Percentiles rank a stretch among this genome's conserved stretches.
These are phyloP conservation scores for Buteo buteo DNA, from an alignment of 2,113 vertebrate genomes.

Conservation along the genomic window DNA sequence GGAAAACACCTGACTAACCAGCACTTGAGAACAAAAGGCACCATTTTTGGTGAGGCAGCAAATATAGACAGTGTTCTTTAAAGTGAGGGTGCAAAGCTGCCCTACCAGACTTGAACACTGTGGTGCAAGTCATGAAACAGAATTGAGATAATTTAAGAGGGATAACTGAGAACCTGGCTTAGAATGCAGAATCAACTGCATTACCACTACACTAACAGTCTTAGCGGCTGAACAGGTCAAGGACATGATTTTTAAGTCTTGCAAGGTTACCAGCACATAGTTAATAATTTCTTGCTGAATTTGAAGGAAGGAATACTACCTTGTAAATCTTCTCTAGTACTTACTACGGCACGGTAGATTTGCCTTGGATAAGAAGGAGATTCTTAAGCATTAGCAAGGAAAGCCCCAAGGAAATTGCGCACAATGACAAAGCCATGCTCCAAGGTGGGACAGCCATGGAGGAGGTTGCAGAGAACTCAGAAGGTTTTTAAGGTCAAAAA, in stretches of 20 bases:
- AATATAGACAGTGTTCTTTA: neutral
- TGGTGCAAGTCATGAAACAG: neutral
- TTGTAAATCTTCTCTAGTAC: neutral
- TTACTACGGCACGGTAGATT: neutral
- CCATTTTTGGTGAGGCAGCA: neutral
- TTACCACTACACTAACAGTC: neutral
- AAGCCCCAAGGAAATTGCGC: neutral
- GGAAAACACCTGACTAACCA: neutral
- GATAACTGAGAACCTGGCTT: neutral
- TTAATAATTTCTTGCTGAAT: neutral
- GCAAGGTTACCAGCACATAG: neutral
- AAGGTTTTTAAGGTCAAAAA: constrained; percentile 16
- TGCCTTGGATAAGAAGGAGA: neutral
- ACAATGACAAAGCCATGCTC: neutral
- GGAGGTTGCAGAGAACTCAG: neutral
- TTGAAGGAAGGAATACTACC: neutral
- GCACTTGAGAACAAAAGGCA: neutral
- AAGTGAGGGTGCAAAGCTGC: neutral
- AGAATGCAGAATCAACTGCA: neutral
- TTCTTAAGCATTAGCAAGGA: neutral
- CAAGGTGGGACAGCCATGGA: neutral
- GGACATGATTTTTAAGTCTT: neutral
- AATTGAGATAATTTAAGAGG: neutral
- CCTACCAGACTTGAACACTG: neutral
- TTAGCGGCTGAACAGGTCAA: neutral